Base-by-base conservation (phyloP, 2,888 invertebrate species). In the Oscheius myriophilus region DNA sequence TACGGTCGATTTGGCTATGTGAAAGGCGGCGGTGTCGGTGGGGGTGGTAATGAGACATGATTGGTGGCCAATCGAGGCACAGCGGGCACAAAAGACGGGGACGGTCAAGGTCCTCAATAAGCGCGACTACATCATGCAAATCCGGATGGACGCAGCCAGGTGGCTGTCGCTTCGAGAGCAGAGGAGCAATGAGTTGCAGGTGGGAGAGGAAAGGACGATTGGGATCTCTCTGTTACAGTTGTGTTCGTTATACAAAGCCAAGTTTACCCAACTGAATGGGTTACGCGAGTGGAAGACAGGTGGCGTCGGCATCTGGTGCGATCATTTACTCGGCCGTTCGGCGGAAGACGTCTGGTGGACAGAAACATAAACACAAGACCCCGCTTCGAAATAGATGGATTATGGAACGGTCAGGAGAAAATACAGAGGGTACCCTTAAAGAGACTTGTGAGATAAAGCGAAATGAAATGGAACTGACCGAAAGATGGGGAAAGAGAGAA, bases 161-260 rank as follows among this genome's bases (percentile, higher is more conserved):
- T 26, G 21, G 14, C 58, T 61, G 61, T 49, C 61, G 49, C 61
- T 61, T 61, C 49, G 61, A 61, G 61, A 61, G 49, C 61, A 61
- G 49, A 46, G 33, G 49, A 39, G 61, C 49, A 46, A 61, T 26
- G 49, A 21, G 45, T 42, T 25, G 43, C 58, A 23, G 23, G 23
- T 11, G 2, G 49, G 23, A 18, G 18, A 3, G 12, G 18, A 18
- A 18, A n/a, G 23, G 18, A 49, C n/a, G n/a, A 49, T 21, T n/a
- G 23, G 18, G 18, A 18, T 21, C 18, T 49, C 49, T 18, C 49
- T 11, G 11, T 18, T 49, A 18, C 49, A 18, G 4, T 4, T n/a
- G 18, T 45, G 45, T n/a, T 49, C 18, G 18, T 33, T 54, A 33
- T 54, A 12, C 7, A 25, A 1, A 25, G 53, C 23, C 49, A 46